Evolutionary conservation across 2,888 invertebrate genomes (phyloP).

Genomic region (Julus scanicus): DNA sequence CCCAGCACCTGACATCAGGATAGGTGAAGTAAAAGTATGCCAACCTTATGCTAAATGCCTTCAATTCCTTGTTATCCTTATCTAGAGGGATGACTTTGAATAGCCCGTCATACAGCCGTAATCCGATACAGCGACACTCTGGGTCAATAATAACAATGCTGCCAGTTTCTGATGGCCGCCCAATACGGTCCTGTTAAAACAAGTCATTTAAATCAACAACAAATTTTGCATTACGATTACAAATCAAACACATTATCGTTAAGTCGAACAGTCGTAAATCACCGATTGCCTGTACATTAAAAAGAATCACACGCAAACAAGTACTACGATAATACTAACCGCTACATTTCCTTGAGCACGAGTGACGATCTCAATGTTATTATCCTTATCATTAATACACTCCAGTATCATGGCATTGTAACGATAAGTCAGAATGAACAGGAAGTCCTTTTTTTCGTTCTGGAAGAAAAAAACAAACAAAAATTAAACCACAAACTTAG

Average conservation of each 20-base stretch:
- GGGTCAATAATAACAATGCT: conserved; percentile 97
- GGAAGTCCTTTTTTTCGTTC: conserved; percentile 90
- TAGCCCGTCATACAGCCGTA: conserved; percentile 94
- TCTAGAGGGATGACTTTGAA: conserved; percentile 98
- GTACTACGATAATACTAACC: conserved; percentile 61
- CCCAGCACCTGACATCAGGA: not conserved
- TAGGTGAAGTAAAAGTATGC: not conserved
- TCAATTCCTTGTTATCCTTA: conserved; percentile 91
- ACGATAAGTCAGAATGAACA: conserved; percentile 92
- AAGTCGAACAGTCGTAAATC: too few relatives aligned
- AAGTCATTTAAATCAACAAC: conserved; percentile 53
- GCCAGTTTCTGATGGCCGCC: conserved; percentile 94
- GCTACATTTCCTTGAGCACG: conserved; percentile 96
- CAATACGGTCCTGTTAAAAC: conserved; percentile 82
- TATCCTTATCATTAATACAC: conserved; percentile 82
- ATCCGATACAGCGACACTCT: conserved; percentile 91
- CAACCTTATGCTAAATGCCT: conserved; percentile 80
- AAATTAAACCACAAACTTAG: not conserved
- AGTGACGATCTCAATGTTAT: conserved; percentile 91
- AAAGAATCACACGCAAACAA: not conserved
- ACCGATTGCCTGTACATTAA: too few relatives aligned
- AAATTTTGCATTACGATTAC: too few relatives aligned
- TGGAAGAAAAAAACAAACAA: conserved; percentile 69
- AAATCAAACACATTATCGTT: too few relatives aligned
- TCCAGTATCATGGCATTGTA: conserved; percentile 98